Conservation (phyloP, 2,113 vertebrate species). For the Hepsetus odoe region DNA sequence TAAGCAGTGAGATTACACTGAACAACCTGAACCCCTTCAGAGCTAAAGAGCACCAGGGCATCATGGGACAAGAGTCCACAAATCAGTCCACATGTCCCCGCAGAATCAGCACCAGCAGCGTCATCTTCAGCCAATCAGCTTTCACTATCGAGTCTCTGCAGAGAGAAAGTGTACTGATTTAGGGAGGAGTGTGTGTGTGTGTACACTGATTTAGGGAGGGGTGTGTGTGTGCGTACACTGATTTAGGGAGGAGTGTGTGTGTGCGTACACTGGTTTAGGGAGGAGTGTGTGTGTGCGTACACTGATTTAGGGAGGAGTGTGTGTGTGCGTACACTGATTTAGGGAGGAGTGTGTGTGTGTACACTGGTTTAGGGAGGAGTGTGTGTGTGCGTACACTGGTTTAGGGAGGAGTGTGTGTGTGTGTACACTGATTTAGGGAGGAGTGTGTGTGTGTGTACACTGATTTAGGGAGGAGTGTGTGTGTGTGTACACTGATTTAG, state of each 20-base stretch:
- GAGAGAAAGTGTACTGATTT: not conserved
- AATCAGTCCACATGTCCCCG: not conserved
- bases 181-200: not conserved
- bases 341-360: too few species aligned
- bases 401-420: too few species aligned
- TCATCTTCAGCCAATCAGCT: not conserved
- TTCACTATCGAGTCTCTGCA: not conserved
- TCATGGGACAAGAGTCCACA: not conserved
- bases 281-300: not conserved
- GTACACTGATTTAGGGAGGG: too few species aligned
- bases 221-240: not conserved
- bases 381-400: too few species aligned
- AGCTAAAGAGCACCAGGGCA: not conserved
- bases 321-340: not conserved
- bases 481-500: too few species aligned
- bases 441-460: too few species aligned
- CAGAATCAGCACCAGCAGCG: not conserved
- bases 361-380: too few species aligned
- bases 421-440: too few species aligned
- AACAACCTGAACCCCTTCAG: not conserved
- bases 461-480: too few species aligned
- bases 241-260: too few species aligned
- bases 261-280: conserved; percentile 5
- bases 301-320: too few species aligned
- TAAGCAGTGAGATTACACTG: not conserved